Conservation (phyloP, 2,797 vertebrate genomes). For the Lepus townsendii region DNA sequence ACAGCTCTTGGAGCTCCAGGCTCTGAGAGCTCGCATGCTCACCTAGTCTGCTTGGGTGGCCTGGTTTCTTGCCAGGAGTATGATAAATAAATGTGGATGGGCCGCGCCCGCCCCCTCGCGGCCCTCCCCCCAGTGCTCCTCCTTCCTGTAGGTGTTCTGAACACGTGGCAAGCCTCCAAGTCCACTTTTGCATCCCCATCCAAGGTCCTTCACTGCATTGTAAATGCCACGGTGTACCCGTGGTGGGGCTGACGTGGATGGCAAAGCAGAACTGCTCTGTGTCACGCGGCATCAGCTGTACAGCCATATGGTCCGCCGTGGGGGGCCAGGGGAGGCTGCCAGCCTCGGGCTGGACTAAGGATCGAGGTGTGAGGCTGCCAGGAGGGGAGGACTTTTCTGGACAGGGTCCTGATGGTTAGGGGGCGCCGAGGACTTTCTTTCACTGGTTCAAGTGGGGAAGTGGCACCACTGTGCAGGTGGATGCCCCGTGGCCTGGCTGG, state of each 20-base stretch:
- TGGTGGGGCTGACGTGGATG: slow-evolving; percentile 86
- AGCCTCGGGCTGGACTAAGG: slow-evolving; percentile 85
- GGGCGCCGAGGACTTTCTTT: not conserved
- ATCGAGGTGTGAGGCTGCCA: slow-evolving; percentile 66
- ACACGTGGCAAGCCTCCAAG: slow-evolving; percentile 86
- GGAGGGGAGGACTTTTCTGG: not conserved
- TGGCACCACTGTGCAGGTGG: rapidly evolving
- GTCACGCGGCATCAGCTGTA: slow-evolving; percentile 86
- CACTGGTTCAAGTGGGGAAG: not conserved
- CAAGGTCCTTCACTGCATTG: slow-evolving; percentile 84
- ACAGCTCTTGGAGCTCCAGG: not conserved
- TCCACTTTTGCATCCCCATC: slow-evolving; percentile 84
- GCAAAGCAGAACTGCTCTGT: slow-evolving; percentile 84
- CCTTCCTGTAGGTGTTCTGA: slow-evolving; percentile 82
- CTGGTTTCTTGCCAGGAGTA: slow-evolving; percentile 82
- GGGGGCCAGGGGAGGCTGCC: slow-evolving; percentile 84
- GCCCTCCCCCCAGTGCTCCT: slow-evolving; percentile 60
- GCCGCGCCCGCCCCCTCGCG: not conserved
- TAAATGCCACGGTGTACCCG: slow-evolving; percentile 89
- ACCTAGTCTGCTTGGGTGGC: slow-evolving; percentile 69
- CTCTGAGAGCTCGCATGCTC: not conserved
- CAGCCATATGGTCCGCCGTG: slow-evolving; percentile 88
- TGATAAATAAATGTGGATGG: slow-evolving; percentile 67
- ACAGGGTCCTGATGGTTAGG: not conserved
- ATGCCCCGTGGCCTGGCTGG: not conserved